Conservation (phyloP, 2,888 invertebrate genomes). For the Thalpophila matura region DNA sequence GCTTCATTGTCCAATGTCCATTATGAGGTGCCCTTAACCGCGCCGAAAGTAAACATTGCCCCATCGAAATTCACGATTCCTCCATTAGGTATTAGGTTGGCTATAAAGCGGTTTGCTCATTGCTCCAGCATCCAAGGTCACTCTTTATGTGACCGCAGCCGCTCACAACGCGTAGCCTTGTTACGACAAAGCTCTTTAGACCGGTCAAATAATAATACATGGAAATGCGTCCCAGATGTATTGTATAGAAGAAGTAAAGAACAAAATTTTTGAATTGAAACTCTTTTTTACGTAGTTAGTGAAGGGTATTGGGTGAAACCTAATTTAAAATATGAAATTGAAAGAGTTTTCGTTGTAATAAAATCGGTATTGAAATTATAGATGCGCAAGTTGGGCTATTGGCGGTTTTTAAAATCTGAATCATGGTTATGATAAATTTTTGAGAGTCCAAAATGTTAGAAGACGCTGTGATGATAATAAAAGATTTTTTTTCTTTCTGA, state of each 20-base stretch:
- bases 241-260: slow-evolving; percentile 43
- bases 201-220: slow-evolving; percentile 57
- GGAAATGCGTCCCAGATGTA: slow-evolving; percentile 47
- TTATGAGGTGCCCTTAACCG: slow-evolving; percentile 52
- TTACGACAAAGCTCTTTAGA: slow-evolving; percentile 56
- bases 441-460: no score
- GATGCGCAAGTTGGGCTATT: neutral
- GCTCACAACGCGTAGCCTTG: slow-evolving; percentile 61
- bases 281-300: slow-evolving; percentile 14
- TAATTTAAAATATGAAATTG: neutral
- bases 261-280: slow-evolving; percentile 29
- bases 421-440: no score
- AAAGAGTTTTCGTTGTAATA: neutral
- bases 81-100: slow-evolving; percentile 62
- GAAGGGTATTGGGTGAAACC: neutral
- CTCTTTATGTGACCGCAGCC: slow-evolving; percentile 61
- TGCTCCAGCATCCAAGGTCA: slow-evolving; percentile 64
- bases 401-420: neutral
- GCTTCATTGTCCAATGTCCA: slow-evolving; percentile 22
- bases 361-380: neutral
- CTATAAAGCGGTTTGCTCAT: slow-evolving; percentile 62
- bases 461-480: no score
- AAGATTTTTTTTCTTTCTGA: no score
- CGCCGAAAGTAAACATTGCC: slow-evolving; percentile 64
- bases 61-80: slow-evolving; percentile 70